Conservation (phyloP, 2,888 invertebrate species). For the Saturnia japonica region DNA sequence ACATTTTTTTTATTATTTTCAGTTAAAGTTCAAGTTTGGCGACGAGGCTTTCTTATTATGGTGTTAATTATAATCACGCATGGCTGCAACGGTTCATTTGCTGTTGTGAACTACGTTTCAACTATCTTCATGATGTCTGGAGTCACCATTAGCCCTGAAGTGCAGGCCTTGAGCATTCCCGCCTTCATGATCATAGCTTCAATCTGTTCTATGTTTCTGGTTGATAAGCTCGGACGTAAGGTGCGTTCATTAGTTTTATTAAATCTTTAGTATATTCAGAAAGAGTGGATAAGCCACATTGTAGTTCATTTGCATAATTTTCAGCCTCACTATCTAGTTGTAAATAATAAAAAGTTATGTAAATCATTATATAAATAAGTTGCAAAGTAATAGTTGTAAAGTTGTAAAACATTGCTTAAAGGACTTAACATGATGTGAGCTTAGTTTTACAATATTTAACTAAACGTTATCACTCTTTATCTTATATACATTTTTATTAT, state of each 20-base stretch:
- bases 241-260: slow-evolving; percentile 25
- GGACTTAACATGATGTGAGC: too few species aligned
- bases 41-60: slow-evolving; percentile 43
- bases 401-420: too few species aligned
- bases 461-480: neutral
- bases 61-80: slow-evolving; percentile 34
- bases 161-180: slow-evolving; percentile 49
- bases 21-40: slow-evolving; percentile 53
- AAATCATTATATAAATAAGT: too few species aligned
- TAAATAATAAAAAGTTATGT: too few species aligned
- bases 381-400: neutral
- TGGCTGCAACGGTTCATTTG: slow-evolving; percentile 42
- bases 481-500: neutral
- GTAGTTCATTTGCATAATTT: neutral
- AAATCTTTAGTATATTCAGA: neutral
- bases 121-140: slow-evolving; percentile 42
- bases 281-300: too few species aligned
- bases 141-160: slow-evolving; percentile 40
- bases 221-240: slow-evolving; percentile 46
- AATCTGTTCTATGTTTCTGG: slow-evolving; percentile 36
- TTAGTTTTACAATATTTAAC: too few species aligned
- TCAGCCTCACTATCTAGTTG: too few species aligned
- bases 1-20: slow-evolving; percentile 26
- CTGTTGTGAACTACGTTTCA: slow-evolving; percentile 47
- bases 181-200: slow-evolving; percentile 45